Conservation (phyloP, 2,797 vertebrate species). For the Aeoliscus strigatus region DNA sequence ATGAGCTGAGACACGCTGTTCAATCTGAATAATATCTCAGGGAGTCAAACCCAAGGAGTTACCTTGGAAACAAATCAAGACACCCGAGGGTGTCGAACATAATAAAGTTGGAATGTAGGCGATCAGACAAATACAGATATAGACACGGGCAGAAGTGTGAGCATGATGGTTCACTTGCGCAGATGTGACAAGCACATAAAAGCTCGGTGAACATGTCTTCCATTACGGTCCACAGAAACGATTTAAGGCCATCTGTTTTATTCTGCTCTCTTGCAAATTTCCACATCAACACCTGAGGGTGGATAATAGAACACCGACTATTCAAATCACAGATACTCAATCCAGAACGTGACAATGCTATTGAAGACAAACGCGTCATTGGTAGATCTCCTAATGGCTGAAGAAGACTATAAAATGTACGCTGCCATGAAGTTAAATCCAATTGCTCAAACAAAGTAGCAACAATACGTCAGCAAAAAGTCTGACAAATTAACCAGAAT, state of each 20-base stretch:
- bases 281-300: slow-evolving; percentile 17
- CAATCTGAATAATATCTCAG: slow-evolving; percentile 51
- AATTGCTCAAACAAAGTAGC: no score
- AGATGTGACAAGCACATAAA: slow-evolving; percentile 22
- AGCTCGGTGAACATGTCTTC: slow-evolving; percentile 13
- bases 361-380: slow-evolving; percentile 16
- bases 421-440: no score
- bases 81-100: no score
- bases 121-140: neutral
- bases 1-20: slow-evolving; percentile 42
- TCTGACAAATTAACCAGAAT: neutral
- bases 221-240: neutral
- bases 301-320: slow-evolving; percentile 12
- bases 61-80: no score
- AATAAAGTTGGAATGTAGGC: neutral
- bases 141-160: no score
- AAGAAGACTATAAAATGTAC: no score
- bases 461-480: no score
- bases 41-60: neutral
- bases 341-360: slow-evolving; percentile 4
- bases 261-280: slow-evolving; percentile 19
- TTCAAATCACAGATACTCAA: slow-evolving; percentile 18
- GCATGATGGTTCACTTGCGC: slow-evolving; percentile 3
- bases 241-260: slow-evolving; percentile 34
- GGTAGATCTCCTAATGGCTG: no score